These are phyloP conservation scores for Leucoma salicis DNA, from an alignment of 2,888 invertebrate genomes.

Conservation along the genomic window DNA sequence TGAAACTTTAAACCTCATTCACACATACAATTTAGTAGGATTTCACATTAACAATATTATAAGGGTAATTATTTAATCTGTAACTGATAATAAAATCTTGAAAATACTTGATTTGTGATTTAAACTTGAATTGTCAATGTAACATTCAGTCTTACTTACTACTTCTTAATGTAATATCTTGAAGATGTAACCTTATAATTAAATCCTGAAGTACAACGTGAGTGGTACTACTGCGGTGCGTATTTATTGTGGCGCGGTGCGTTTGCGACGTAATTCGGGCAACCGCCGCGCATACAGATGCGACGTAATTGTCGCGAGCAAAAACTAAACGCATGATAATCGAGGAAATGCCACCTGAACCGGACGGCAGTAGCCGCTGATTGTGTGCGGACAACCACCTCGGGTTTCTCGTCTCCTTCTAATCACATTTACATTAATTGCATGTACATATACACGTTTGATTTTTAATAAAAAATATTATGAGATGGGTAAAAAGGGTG, in stretches of 20 bases:
- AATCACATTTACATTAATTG: too few relatives aligned
- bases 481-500: too few relatives aligned
- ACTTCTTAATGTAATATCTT: too few relatives aligned
- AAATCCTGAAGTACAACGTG: not conserved
- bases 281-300: conserved; percentile 71
- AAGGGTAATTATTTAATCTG: too few relatives aligned
- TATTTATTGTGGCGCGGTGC: conserved; percentile 21
- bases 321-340: conserved; percentile 71
- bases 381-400: conserved; percentile 22
- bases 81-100: too few relatives aligned
- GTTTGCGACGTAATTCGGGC: conserved; percentile 31
- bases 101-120: too few relatives aligned
- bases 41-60: too few relatives aligned
- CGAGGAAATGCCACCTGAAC: conserved; percentile 62
- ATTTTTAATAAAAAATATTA: conserved; percentile 4
- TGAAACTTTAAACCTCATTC: too few relatives aligned
- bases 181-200: not conserved
- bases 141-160: too few relatives aligned
- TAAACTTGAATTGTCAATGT: too few relatives aligned
- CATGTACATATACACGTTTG: conserved; percentile 10
- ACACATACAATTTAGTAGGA: too few relatives aligned
- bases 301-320: conserved; percentile 64
- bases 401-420: not conserved
- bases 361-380: conserved; percentile 25
- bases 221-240: conserved; percentile 1